Percentiles rank a stretch among this genome's conserved stretches.
These are phyloP conservation scores for Phengaris arion DNA, from an alignment of 2,888 invertebrate species.

Conservation along the genomic window DNA sequence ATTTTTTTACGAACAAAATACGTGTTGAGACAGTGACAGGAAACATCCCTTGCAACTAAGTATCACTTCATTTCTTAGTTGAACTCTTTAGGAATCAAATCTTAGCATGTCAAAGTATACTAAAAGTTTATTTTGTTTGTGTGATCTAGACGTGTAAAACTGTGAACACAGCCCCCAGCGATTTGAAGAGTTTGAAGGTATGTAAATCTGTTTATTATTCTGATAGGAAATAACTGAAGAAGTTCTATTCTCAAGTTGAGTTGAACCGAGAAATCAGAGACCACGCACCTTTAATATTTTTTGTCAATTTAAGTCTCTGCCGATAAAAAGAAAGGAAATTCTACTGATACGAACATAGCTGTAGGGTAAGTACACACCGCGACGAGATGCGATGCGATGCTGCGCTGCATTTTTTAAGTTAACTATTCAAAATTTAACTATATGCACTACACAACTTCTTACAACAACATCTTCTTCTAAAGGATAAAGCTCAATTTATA, in stretches of 20 bases:
- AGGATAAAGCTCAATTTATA: no score
- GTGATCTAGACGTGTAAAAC: slow-evolving; percentile 10
- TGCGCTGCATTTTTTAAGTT: no score
- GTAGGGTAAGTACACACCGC: no score
- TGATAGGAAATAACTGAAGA: neutral
- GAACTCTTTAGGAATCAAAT: slow-evolving; percentile 3
- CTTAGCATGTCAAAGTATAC: slow-evolving; percentile 13
- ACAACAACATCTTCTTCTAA: no score
- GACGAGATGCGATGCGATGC: no score
- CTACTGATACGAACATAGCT: no score
- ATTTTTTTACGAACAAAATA: no score
- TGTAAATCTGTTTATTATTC: neutral
- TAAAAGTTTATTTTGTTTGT: neutral
- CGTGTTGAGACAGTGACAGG: neutral
- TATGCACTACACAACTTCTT: no score
- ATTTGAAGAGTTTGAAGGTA: slow-evolving; percentile 11
- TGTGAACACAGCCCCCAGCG: neutral
- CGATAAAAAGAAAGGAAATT: no score
- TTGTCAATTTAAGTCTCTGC: no score
- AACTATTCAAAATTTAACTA: no score
- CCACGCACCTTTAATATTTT: no score
- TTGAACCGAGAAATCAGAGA: neutral
- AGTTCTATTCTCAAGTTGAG: neutral
- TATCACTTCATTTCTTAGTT: slow-evolving; percentile 15
- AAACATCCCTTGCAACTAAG: slow-evolving; percentile 17